Base-by-base conservation (phyloP, 2,888 invertebrate species). In the Ormyrus rosae region DNA sequence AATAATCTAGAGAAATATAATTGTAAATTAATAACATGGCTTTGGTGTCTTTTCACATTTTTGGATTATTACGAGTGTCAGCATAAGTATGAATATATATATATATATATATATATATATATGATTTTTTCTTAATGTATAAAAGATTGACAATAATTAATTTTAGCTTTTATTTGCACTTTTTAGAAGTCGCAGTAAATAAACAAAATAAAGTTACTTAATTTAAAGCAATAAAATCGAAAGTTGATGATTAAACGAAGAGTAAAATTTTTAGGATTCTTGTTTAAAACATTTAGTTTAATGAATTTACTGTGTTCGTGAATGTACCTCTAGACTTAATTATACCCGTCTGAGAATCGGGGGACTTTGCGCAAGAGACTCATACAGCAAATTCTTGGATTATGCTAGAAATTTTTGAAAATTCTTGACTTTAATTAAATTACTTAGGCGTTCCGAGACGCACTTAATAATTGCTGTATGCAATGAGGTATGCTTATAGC, bases 341-440 rank as follows among this genome's bases (percentile, higher is more conserved):
- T 78, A 78, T 53, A 6, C 48, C 45, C 53, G 51, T 9, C 56
- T 48, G 69, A 58, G n/a, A 53, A 69, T 67, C 67, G 60, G 51
- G 56, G 7, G 48, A 69, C 13, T 69, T 48, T 69, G 48, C 48
- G 56, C 64, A 55, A n/a, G 45, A 19, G 58, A 11, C n/a, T 2
- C 77, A 70, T 13, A 65, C 58, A 50, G 65, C 71, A 19, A 65
- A 67, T 67, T 53, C 60, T 46, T 70, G 10, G 55, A 65, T 71
- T 72, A 68, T 68, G 72, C 61, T 10, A 51, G 10, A 46, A 69
- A 68, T 73, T 73, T 64, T 72, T 68, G 56, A 68, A 73, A 68
- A 73, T 69, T 79, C 55, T 68, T 68, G 61, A 50, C 9, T 50
- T 63, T 73, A 73, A 79, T 79, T 73, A 73, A 79, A 79, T 79